These are phyloP conservation scores for Agonopterix heracliana DNA, from an alignment of 2,888 invertebrate species.

Conservation along the genomic window DNA sequence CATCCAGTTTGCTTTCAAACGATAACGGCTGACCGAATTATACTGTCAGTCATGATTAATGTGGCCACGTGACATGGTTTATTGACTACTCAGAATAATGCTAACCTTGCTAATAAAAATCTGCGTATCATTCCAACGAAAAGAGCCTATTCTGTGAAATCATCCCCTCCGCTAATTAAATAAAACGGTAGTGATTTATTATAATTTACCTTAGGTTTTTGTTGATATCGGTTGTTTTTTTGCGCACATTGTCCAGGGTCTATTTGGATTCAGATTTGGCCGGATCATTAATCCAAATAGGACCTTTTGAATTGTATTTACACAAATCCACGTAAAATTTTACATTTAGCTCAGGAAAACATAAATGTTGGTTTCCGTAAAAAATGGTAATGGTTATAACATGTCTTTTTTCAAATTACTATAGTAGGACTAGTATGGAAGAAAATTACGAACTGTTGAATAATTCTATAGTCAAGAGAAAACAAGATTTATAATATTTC, in stretches of 20 bases:
- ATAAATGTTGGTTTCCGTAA: too few relatives aligned
- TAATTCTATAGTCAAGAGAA: too few relatives aligned
- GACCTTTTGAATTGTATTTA: too few relatives aligned
- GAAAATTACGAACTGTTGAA: too few relatives aligned
- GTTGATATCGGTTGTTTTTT: slow-evolving; percentile 8
- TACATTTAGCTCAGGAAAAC: too few relatives aligned
- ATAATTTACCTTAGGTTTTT: slow-evolving; percentile 10
- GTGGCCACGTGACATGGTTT: slow-evolving; percentile 55
- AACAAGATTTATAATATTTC: too few relatives aligned
- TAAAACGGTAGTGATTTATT: slow-evolving; percentile 26
- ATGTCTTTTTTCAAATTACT: too few relatives aligned
- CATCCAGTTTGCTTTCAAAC: slow-evolving; percentile 60
- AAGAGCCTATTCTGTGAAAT: slow-evolving; percentile 21
- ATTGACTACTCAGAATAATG: slow-evolving; percentile 44
- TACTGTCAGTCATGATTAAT: slow-evolving; percentile 66
- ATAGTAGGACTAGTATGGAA: too few relatives aligned
- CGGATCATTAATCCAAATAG: too few relatives aligned
- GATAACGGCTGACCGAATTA: slow-evolving; percentile 58
- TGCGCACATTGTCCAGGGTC: not conserved
- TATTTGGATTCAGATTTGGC: not conserved
- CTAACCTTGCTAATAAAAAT: slow-evolving; percentile 41
- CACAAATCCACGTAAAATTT: too few relatives aligned
- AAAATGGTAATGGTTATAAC: too few relatives aligned
- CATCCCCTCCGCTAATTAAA: slow-evolving; percentile 23
- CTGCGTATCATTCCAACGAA: slow-evolving; percentile 30